phyloP scores from a whole-genome alignment of 2,113 vertebrate species.

The Bos taurus region ARS-UCD2.0 NC_037338.1:49302501-49303000 shows the following conservation, averaged over 20 bases:
- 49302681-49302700: accelerated
- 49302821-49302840: accelerated
- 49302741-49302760: not conserved
- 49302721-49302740: not conserved
- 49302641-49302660: not conserved
- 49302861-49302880: not conserved
- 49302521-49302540: not conserved
- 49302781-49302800: not conserved
- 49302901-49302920: accelerated
- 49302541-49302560: not conserved
- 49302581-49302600: not conserved
- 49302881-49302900: not conserved
- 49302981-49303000: not conserved
- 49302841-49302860: not conserved
- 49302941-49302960: not conserved
- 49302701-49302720: not conserved
- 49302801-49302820: not conserved
- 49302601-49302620: not conserved
- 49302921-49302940: not conserved
- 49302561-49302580: not conserved
- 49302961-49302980: not conserved
- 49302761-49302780: not conserved
- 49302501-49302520: not conserved
- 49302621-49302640: not conserved
- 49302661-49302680: not conserved